Percentiles rank a stretch among this genome's conserved stretches.
Conservation (phyloP, 2,797 vertebrate species). For the Gadopsis marmoratus region DNA sequence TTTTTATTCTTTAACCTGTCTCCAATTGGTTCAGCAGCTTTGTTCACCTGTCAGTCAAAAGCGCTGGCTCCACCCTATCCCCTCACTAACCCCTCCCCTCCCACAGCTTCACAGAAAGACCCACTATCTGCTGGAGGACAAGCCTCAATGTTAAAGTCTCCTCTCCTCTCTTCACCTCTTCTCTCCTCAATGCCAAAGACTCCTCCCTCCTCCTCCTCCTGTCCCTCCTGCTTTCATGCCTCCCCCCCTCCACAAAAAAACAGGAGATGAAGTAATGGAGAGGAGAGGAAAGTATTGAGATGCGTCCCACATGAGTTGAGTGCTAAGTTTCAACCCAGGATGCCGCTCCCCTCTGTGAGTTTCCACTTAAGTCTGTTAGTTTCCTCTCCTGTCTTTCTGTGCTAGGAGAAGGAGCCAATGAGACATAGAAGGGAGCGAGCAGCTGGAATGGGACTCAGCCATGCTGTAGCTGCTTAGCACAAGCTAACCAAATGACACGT, state of each 20-base stretch:
- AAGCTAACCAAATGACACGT: slow-evolving; percentile 52
- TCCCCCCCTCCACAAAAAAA: slow-evolving; percentile 46
- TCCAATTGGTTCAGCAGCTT: slow-evolving; percentile 85
- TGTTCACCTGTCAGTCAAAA: slow-evolving; percentile 69
- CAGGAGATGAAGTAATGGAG: slow-evolving; percentile 42
- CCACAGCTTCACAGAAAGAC: slow-evolving; percentile 89
- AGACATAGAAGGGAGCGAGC: slow-evolving; percentile 51
- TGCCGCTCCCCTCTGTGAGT: slow-evolving; percentile 30
- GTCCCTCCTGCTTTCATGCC: neutral
- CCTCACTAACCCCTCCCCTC: slow-evolving; percentile 77
- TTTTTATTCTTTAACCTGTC: slow-evolving; percentile 59
- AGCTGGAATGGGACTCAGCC: slow-evolving; percentile 59
- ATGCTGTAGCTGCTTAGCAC: slow-evolving; percentile 51
- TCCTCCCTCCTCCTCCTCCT: neutral
- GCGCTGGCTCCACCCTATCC: slow-evolving; percentile 68
- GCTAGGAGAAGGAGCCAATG: slow-evolving; percentile 25
- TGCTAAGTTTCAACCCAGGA: slow-evolving; percentile 38
- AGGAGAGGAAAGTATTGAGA: slow-evolving; percentile 61
- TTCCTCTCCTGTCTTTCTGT: slow-evolving; percentile 4
- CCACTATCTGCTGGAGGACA: slow-evolving; percentile 85
- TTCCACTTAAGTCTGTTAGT: neutral
- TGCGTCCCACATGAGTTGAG: slow-evolving; percentile 31
- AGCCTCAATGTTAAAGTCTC: slow-evolving; percentile 58
- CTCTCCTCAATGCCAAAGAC: slow-evolving; percentile 70
- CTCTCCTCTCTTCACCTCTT: slow-evolving; percentile 70